Conservation (phyloP, 2,797 vertebrate species). For the Myotis daubentonii region DNA sequence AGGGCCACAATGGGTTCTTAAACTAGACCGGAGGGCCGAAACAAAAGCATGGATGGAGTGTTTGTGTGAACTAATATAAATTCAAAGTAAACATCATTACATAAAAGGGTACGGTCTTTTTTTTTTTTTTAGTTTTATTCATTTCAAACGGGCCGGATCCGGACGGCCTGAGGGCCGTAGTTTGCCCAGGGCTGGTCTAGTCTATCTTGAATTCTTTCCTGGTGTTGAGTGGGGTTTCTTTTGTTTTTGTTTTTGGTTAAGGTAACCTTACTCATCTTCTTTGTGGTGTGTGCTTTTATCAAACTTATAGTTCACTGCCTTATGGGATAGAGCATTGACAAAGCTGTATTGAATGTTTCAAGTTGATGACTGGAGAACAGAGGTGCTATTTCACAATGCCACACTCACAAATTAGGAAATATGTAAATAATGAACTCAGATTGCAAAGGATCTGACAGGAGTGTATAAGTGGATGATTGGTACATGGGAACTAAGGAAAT, state of each 20-base stretch:
- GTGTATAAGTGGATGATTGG: constrained; percentile 37
- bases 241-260: constrained; percentile 68
- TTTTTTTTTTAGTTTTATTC: no score
- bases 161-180: no score
- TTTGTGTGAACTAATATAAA: no score
- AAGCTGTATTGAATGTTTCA: constrained; percentile 38
- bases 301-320: constrained; percentile 23
- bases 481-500: constrained; percentile 64
- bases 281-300: constrained; percentile 58
- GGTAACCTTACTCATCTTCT: constrained; percentile 30
- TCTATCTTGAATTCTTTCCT: constrained; percentile 47
- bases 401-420: constrained; percentile 47
- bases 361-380: constrained; percentile 20
- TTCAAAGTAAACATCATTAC: no score
- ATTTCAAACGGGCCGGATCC: no score
- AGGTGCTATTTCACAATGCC: constrained; percentile 49
- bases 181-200: no score
- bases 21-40: no score
- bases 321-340: constrained; percentile 37
- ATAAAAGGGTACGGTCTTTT: no score
- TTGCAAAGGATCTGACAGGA: constrained; percentile 41
- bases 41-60: no score
- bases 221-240: constrained; percentile 27
- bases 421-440: constrained; percentile 48
- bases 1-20: no score